These are phyloP conservation scores for Clupea harengus DNA, from an alignment of 2,113 vertebrate species.

Conservation along the genomic window DNA sequence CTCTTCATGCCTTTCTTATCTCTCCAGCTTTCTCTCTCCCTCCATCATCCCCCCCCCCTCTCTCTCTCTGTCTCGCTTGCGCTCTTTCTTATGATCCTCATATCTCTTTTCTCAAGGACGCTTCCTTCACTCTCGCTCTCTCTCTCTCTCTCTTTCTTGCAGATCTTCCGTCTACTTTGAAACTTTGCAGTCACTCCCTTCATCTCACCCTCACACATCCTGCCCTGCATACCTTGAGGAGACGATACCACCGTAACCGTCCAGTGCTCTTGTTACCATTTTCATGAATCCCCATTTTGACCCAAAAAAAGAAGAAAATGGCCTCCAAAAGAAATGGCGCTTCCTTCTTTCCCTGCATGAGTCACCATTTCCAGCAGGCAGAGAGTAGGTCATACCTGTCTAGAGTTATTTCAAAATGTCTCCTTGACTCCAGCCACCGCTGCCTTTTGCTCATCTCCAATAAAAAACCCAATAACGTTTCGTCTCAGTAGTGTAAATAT, in stretches of 20 bases:
- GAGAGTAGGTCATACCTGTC: background rate
- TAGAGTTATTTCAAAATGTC: background rate
- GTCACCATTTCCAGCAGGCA: background rate
- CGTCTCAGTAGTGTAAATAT: background rate
- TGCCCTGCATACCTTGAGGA: background rate
- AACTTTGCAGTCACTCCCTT: background rate
- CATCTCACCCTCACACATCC: background rate
- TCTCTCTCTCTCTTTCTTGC: constrained; percentile 48
- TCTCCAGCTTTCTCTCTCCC: constrained; percentile 2
- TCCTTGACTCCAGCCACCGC: background rate
- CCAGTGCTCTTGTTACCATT: background rate
- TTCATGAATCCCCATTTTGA: background rate
- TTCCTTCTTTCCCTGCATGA: background rate
- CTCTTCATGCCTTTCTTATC: background rate
- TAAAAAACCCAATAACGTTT: background rate
- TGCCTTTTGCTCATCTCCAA: background rate
- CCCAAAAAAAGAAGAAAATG: background rate
- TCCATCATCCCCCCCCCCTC: background rate
- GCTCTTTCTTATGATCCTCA: constrained; percentile 20
- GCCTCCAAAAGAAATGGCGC: background rate
- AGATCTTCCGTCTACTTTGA: background rate
- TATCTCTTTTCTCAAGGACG: background rate
- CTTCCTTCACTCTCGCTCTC: constrained; percentile 40
- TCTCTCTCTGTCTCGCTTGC: constrained; percentile 42
- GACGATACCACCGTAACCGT: background rate